A percentile compares a stretch with the other conserved stretches of the same genome.
phyloP scores from a whole-genome alignment of 2,797 vertebrate genomes.

The Buphagus erythrorhynchus region DNA sequence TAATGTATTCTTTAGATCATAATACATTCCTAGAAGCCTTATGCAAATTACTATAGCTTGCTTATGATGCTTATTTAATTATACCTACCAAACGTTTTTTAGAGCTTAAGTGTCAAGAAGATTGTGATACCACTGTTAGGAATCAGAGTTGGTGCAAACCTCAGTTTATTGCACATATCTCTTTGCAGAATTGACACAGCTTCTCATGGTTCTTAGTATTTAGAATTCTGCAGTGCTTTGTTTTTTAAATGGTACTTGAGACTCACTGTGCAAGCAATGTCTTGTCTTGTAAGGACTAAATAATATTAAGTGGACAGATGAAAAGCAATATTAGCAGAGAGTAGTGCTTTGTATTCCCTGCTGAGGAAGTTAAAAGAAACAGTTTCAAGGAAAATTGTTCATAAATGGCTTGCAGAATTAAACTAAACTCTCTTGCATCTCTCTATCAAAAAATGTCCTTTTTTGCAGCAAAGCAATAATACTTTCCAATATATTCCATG shows the following conservation, averaged over 20 bases:
- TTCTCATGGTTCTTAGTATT: neutral
- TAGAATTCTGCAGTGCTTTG: neutral
- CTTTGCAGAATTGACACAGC: neutral
- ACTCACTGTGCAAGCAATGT: neutral
- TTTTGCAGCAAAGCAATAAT: neutral
- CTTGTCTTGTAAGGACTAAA: neutral
- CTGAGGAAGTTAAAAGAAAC: neutral
- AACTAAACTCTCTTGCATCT: neutral
- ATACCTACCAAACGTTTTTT: neutral
- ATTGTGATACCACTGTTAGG: neutral
- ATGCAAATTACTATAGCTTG: neutral
- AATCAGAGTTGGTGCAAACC: neutral
- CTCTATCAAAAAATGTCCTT: neutral
- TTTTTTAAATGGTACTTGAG: neutral
- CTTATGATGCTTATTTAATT: neutral
- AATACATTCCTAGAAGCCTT: neutral
- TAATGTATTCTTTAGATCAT: neutral
- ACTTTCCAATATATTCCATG: neutral
- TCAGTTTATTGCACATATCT: neutral
- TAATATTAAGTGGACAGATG: neutral
- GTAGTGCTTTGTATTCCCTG: neutral
- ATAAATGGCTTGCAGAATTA: neutral
- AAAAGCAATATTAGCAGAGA: neutral
- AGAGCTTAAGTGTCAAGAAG: neutral
- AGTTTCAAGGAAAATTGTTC: neutral